These are phyloP conservation scores for Acipenser transmontanus DNA, from an alignment of 2,797 vertebrate species.

Conservation along the genomic window DNA sequence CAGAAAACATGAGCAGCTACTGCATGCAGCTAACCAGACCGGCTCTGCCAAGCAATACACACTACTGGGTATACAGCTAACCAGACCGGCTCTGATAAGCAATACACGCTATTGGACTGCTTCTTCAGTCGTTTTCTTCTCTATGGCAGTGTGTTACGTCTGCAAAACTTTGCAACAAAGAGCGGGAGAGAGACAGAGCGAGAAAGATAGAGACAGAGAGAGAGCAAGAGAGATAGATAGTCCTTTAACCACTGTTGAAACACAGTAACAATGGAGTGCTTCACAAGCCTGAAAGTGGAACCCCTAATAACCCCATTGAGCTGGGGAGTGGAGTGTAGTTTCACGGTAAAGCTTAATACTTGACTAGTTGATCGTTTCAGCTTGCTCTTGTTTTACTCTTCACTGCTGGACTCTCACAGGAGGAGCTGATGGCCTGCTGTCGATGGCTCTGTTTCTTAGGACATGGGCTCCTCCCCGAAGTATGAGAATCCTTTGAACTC, in stretches of 20 bases:
- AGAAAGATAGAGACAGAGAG: background rate
- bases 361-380: background rate
- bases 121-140: background rate
- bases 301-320: background rate
- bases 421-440: background rate
- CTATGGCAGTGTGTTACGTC: constrained; percentile 21
- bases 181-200: background rate
- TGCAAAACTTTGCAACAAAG: constrained; percentile 1
- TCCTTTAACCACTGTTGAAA: too few relatives aligned
- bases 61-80: too few relatives aligned
- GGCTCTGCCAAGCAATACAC: too few relatives aligned
- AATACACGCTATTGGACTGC: background rate
- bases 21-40: too few relatives aligned
- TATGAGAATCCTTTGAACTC: constrained; percentile 97
- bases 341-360: background rate
- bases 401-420: constrained; percentile 7
- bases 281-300: background rate
- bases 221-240: background rate
- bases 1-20: too few relatives aligned
- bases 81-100: background rate
- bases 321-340: background rate
- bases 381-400: background rate
- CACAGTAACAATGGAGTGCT: background rate
- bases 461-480: constrained; percentile 78
- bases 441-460: constrained; percentile 48